phyloP scores from a whole-genome alignment of 2,888 invertebrate genomes.

The Sarcophaga subvicina region DNA sequence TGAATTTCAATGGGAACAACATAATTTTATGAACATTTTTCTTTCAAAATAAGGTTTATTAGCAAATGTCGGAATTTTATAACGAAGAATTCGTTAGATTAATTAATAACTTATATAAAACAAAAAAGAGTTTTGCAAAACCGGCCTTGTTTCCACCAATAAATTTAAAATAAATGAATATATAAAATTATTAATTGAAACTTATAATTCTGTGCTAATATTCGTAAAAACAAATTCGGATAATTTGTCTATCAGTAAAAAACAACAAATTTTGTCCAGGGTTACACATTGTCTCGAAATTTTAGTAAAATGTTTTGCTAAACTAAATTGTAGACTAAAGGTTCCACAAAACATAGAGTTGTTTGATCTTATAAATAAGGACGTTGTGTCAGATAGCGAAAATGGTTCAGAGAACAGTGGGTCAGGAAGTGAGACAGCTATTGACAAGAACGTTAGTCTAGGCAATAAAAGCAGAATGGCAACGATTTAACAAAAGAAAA shows the following conservation, averaged over 20 bases:
- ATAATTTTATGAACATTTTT: too few species aligned
- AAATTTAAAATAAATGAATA: constrained; percentile 1
- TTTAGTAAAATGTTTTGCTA: constrained; percentile 14
- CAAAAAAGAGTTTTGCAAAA: constrained; percentile 8
- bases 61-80: neutral
- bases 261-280: constrained; percentile 4
- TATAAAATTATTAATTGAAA: neutral
- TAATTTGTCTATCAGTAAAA: neutral
- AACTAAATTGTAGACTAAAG: constrained; percentile 14
- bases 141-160: constrained; percentile 2
- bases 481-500: too few species aligned
- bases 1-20: too few species aligned
- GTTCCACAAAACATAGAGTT: neutral
- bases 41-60: neutral
- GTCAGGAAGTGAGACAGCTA: too few species aligned
- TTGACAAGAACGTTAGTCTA: too few species aligned
- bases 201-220: constrained; percentile 5
- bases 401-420: too few species aligned
- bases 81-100: neutral
- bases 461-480: too few species aligned
- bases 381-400: too few species aligned
- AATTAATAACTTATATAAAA: neutral
- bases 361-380: too few species aligned
- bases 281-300: neutral
- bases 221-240: neutral